Evolutionary conservation across 1,140 invertebrate genomes (phyloP).

Genomic region (Seison nebaliae): DNA sequence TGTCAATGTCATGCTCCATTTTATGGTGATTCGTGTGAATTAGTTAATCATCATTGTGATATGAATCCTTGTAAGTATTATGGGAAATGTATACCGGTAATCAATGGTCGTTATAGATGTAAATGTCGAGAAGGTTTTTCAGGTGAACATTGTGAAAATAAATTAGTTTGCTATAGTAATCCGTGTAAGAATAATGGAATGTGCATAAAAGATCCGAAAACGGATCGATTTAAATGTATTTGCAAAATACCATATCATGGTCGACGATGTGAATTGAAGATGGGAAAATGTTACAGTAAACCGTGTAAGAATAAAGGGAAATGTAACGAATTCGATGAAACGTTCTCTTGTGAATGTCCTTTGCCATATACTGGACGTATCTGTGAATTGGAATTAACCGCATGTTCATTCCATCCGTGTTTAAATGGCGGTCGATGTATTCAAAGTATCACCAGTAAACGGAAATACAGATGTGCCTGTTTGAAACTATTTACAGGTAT

Average conservation of each 20-base stretch:
- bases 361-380: constrained; percentile 3
- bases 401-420: constrained; percentile 17
- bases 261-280: constrained; percentile 24
- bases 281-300: neutral
- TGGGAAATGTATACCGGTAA: constrained; percentile 1
- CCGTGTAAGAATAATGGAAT: constrained; percentile 18
- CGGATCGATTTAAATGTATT: constrained; percentile 16
- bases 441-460: too few species aligned
- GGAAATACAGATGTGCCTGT: constrained; percentile 48
- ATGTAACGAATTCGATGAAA: neutral
- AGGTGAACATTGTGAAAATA: constrained; percentile 13
- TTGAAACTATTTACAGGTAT: constrained; percentile 51
- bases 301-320: neutral
- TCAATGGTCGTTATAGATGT: constrained; percentile 13
- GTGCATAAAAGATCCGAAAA: constrained; percentile 17
- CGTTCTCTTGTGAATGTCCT: constrained; percentile 12
- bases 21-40: constrained; percentile 12
- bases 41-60: constrained; percentile 9
- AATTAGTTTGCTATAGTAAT: constrained; percentile 11
- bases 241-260: constrained; percentile 18
- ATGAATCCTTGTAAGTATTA: constrained; percentile 4
- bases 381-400: constrained; percentile 14
- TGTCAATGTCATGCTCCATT: constrained; percentile 11
- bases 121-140: constrained; percentile 14
- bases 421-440: constrained; percentile 16